phyloP scores from a whole-genome alignment of 2,797 vertebrate species.

The Urosaurus nigricauda region DNA sequence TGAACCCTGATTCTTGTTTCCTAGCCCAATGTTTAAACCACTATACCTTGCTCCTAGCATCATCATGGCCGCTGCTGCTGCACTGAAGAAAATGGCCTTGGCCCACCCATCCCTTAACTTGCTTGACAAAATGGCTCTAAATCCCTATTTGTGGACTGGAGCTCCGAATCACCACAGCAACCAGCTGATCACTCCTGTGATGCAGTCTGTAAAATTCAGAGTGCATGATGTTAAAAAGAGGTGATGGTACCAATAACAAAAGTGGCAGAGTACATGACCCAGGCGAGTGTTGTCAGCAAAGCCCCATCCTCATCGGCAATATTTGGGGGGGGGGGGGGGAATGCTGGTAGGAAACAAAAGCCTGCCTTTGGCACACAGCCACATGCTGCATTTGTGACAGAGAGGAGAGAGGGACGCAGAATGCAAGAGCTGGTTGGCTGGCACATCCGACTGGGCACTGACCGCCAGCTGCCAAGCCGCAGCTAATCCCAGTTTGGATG shows the following conservation, averaged over 20 bases:
- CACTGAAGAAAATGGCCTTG: neutral
- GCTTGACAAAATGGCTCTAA: neutral
- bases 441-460: neutral
- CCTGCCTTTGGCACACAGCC: slow-evolving; percentile 11
- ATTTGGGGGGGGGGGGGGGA: neutral
- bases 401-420: neutral
- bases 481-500: slow-evolving; percentile 27
- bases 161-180: neutral
- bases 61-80: neutral
- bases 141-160: too few species aligned
- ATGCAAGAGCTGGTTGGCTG: neutral
- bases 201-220: neutral
- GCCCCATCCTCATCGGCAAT: too few species aligned
- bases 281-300: neutral
- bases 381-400: neutral
- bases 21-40: too few species aligned
- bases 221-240: neutral
- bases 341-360: neutral
- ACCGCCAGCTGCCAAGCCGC: neutral
- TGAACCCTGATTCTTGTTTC: too few species aligned
- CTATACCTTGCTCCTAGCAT: too few species aligned
- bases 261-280: neutral
- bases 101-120: too few species aligned
- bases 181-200: neutral
- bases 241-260: too few species aligned